Evolutionary conservation across 1,140 invertebrate genomes (phyloP).

Genomic region (Drosophila oshimai): DNA sequence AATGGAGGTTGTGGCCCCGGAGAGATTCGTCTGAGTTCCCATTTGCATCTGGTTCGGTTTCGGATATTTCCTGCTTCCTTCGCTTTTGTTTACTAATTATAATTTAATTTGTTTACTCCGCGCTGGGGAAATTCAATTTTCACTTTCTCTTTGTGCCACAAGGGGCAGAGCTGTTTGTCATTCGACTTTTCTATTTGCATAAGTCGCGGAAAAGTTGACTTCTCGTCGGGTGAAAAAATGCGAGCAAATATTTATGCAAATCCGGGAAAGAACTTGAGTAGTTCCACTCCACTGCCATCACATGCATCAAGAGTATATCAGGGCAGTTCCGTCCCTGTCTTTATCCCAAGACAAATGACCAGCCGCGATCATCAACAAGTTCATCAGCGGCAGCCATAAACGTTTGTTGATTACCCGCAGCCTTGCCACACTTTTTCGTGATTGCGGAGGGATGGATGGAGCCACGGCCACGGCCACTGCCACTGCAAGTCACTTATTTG

Average conservation of each 20-base stretch:
- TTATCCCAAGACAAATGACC: constrained; percentile 53
- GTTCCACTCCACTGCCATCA: not conserved
- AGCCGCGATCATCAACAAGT: constrained; percentile 70
- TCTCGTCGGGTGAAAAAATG: constrained; percentile 3
- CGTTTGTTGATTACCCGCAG: constrained; percentile 78
- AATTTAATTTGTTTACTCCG: constrained; percentile 61
- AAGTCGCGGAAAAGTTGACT: constrained; percentile 21
- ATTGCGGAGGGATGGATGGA: not conserved
- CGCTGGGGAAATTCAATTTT: constrained; percentile 47
- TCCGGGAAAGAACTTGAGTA: constrained; percentile 6
- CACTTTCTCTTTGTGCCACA: constrained; percentile 19
- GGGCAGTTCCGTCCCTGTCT: not conserved
- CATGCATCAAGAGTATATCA: constrained; percentile 4
- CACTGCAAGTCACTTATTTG: constrained; percentile 69
- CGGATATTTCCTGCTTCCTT: not conserved
- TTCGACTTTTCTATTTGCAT: constrained; percentile 50
- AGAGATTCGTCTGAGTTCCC: not conserved
- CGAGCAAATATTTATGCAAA: constrained; percentile 59
- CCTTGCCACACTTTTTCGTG: constrained; percentile 63
- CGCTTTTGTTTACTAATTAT: constrained; percentile 51
- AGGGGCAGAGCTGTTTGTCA: not conserved
- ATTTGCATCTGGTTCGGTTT: constrained; percentile 6
- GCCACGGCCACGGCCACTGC: not conserved
- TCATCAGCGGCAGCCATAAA: constrained; percentile 71
- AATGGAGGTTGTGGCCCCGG: constrained; percentile 5